These are phyloP conservation scores for Adelognathus sp. DNA, from an alignment of 2,888 invertebrate genomes.

Conservation along the genomic window DNA sequence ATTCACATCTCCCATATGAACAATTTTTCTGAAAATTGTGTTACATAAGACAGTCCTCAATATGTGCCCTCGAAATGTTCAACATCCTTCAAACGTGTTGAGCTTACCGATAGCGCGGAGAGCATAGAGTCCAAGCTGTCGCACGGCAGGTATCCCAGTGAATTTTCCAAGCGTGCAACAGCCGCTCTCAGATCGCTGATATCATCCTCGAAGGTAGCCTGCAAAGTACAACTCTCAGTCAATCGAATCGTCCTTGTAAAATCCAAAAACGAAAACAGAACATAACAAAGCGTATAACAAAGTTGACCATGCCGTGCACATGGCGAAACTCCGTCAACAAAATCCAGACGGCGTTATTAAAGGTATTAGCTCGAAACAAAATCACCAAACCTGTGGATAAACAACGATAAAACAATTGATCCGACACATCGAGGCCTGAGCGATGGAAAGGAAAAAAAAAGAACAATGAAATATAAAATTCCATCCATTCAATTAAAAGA, in stretches of 20 bases:
- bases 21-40: too few relatives aligned
- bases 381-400: conserved; percentile 66
- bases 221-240: conserved; percentile 58
- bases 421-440: conserved; percentile 31
- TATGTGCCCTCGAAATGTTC: too few relatives aligned
- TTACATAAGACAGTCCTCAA: too few relatives aligned
- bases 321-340: conserved; percentile 48
- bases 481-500: background rate
- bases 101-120: conserved; percentile 87
- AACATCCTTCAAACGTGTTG: too few relatives aligned
- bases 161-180: conserved; percentile 86
- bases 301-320: conserved; percentile 59
- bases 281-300: conserved; percentile 43
- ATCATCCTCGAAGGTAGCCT: conserved; percentile 82
- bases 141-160: conserved; percentile 86
- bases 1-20: too few relatives aligned
- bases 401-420: conserved; percentile 2
- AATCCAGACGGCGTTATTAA: conserved; percentile 66
- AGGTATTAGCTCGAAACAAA: conserved; percentile 68
- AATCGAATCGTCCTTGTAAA: conserved; percentile 3
- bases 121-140: conserved; percentile 89
- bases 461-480: background rate
- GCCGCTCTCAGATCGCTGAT: conserved; percentile 87
- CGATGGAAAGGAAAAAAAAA: background rate
- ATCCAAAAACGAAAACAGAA: background rate